Evolutionary conservation across 2,888 invertebrate genomes (phyloP).

Genomic region (Nebria salina): DNA sequence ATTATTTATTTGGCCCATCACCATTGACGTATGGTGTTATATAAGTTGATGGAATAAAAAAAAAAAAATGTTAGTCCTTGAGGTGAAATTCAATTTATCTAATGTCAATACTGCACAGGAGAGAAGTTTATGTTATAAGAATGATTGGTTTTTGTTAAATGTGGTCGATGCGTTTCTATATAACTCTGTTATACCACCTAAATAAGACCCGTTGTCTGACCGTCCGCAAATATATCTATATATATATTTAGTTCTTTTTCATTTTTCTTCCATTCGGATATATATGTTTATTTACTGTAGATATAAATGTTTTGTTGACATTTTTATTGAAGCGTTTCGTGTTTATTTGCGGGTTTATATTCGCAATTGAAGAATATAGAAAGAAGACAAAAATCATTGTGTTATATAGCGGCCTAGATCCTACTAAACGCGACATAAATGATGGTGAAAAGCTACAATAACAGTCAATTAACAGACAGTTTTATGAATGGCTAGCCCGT

Average conservation of each 20-base stretch:
- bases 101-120: slow-evolving; percentile 32
- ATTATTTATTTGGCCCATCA: neutral
- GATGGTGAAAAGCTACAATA: neutral
- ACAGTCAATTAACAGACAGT: neutral
- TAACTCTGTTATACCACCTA: neutral
- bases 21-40: neutral
- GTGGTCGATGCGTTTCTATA: neutral
- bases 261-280: neutral
- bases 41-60: neutral
- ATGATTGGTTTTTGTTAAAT: neutral
- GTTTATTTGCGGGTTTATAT: no score
- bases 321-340: neutral
- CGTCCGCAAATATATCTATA: neutral
- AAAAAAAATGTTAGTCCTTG: slow-evolving; percentile 21
- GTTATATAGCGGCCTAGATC: neutral
- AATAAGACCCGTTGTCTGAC: neutral
- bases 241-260: neutral
- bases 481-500: neutral
- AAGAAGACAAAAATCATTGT: neutral
- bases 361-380: no score
- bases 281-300: neutral
- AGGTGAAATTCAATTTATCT: slow-evolving; percentile 45
- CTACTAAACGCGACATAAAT: neutral
- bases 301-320: neutral
- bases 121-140: neutral